These are phyloP conservation scores for Esox lucius DNA, from an alignment of 2,797 vertebrate species.

Conservation along the genomic window DNA sequence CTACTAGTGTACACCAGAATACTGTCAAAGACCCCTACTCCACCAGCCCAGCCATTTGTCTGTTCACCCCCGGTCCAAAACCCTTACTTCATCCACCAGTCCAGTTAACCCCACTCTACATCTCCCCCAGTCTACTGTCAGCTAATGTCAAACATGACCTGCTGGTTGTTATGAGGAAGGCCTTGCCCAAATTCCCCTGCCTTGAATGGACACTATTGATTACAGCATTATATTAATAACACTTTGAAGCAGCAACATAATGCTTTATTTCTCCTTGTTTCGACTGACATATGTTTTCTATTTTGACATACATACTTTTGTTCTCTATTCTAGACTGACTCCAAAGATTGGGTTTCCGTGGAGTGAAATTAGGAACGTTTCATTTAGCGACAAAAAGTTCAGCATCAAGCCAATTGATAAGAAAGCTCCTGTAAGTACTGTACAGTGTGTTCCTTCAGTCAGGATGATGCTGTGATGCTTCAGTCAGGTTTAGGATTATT, in stretches of 20 bases:
- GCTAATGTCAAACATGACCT: slow-evolving; percentile 33
- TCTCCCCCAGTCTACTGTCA: slow-evolving; percentile 20
- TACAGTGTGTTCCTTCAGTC: background rate
- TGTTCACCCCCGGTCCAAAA: no score
- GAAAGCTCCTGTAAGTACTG: slow-evolving; percentile 88
- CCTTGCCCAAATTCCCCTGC: slow-evolving; percentile 36
- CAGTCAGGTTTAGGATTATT: background rate
- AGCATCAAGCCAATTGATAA: slow-evolving; percentile 96
- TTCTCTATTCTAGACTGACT: slow-evolving; percentile 78
- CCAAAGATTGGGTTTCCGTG: slow-evolving; percentile 98
- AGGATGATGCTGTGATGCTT: no score
- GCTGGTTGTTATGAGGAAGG: slow-evolving; percentile 41
- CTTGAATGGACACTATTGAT: slow-evolving; percentile 8
- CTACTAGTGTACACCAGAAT: no score
- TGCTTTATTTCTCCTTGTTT: background rate
- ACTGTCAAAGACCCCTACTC: background rate
- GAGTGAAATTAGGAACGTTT: slow-evolving; percentile 98
- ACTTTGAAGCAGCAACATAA: background rate
- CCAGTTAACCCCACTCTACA: no score
- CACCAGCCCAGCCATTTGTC: background rate
- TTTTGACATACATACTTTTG: background rate
- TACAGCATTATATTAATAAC: background rate
- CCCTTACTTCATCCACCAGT: no score
- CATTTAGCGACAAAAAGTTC: slow-evolving; percentile 96
- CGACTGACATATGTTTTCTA: background rate